Conservation (phyloP, 2,797 vertebrate genomes). For the Macropus fuliginosus region DNA sequence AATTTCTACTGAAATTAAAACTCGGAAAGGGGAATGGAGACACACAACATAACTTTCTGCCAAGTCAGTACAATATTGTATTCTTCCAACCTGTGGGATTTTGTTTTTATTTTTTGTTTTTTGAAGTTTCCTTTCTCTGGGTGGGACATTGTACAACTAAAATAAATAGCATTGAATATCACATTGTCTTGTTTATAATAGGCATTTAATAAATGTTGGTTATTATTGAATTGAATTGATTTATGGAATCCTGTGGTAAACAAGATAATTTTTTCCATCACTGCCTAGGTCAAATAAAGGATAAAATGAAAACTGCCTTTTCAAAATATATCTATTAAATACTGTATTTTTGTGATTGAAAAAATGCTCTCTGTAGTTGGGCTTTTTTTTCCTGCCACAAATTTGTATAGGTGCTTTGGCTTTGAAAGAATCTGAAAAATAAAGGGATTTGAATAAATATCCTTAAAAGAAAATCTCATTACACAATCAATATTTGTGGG, state of each 20-base stretch:
- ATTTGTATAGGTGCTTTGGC: conserved; percentile 46
- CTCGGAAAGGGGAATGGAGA: background rate
- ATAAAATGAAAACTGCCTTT: conserved; percentile 36
- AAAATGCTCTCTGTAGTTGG: background rate
- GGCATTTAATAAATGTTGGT: background rate
- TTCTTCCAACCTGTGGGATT: background rate
- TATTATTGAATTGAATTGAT: background rate
- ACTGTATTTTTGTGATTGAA: conserved; percentile 43
- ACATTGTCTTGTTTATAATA: background rate
- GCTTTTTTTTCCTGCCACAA: conserved; percentile 14
- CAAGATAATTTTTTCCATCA: conserved; percentile 22
- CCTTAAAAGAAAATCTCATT: background rate
- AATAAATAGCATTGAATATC: background rate
- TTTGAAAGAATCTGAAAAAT: conserved; percentile 56
- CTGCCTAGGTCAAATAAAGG: background rate
- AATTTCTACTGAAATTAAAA: background rate
- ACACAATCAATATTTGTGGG: background rate
- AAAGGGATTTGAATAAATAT: conserved; percentile 58
- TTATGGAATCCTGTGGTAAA: conserved; percentile 22
- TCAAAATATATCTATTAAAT: background rate
- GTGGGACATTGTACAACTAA: background rate
- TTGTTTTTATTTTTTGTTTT: background rate
- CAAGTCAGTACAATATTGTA: background rate
- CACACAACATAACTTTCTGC: background rate
- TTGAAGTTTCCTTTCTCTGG: background rate